A percentile compares a stretch with the other conserved stretches of the same genome.
Conservation (phyloP, 1,140 invertebrate species). For the Drosophila malerkotliana region DNA sequence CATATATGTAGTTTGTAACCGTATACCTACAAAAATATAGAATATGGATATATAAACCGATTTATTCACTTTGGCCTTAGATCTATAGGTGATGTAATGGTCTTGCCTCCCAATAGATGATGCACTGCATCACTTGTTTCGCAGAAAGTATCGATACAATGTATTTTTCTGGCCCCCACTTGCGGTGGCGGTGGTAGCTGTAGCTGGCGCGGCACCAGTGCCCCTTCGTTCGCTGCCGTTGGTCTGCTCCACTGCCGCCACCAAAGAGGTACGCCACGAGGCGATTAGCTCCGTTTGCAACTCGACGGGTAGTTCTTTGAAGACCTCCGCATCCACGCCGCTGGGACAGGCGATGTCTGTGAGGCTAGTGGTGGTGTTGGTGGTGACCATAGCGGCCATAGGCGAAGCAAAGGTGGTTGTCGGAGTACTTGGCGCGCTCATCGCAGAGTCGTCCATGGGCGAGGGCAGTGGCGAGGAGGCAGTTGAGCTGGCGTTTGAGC, state of each 20-base stretch:
- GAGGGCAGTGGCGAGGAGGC: constrained; percentile 84
- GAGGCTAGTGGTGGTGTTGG: constrained; percentile 27
- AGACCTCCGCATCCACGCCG: constrained; percentile 87
- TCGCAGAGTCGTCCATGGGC: constrained; percentile 76
- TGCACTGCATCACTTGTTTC: constrained; percentile 85
- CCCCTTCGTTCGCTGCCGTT: constrained; percentile 4
- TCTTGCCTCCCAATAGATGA: not conserved
- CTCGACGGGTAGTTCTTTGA: constrained; percentile 86
- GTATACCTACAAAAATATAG: constrained; percentile 67
- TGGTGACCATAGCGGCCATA: constrained; percentile 9
- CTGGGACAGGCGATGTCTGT: constrained; percentile 84
- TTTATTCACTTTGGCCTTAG: constrained; percentile 32
- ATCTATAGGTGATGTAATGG: constrained; percentile 25
- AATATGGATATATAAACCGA: constrained; percentile 29
- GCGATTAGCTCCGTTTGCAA: constrained; percentile 87
- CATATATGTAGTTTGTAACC: constrained; percentile 35
- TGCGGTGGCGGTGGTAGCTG: constrained; percentile 19
- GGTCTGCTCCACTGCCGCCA: constrained; percentile 65
- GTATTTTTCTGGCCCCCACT: constrained; percentile 84
- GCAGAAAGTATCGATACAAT: constrained; percentile 87
- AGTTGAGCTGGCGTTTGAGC: constrained; percentile 82
- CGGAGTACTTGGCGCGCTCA: constrained; percentile 83
- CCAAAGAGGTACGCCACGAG: constrained; percentile 86
- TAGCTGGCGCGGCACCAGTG: constrained; percentile 19
- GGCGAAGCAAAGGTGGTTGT: constrained; percentile 65